Percentiles rank a stretch among this genome's conserved stretches.
These are phyloP conservation scores for Mesocentrotus franciscanus DNA, from an alignment of 53 echinoderm and acorn worm species.

Conservation along the genomic window DNA sequence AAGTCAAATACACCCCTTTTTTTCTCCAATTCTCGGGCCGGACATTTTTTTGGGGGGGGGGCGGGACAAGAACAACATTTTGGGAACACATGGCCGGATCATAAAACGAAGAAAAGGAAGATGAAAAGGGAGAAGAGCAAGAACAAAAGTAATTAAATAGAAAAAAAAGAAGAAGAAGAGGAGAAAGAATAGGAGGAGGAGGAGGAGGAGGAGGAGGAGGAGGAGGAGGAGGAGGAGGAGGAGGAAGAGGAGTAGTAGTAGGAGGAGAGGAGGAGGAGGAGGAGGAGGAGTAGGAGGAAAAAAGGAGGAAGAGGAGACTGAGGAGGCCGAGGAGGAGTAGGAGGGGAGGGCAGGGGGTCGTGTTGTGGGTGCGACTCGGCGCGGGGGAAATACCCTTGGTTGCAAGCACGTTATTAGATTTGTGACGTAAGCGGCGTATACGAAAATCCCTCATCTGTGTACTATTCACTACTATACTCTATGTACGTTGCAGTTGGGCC, in stretches of 20 bases:
- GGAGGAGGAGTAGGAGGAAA: neutral
- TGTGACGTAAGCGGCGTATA: neutral
- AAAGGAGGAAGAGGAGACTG: neutral
- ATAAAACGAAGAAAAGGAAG: neutral
- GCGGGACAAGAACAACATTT: no score
- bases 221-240: neutral
- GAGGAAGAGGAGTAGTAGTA: neutral
- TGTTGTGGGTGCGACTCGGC: neutral
- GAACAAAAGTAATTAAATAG: neutral
- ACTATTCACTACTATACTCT: no score
- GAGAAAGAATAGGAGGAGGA: neutral
- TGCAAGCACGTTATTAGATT: neutral
- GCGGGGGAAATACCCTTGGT: neutral
- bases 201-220: neutral
- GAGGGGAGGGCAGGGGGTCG: no score
- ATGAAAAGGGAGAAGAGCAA: neutral
- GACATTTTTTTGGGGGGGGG: no score
- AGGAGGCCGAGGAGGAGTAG: neutral
- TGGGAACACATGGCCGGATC: no score
- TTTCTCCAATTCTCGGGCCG: no score
- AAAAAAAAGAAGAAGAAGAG: neutral
- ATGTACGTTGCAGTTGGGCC: neutral
- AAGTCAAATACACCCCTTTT: no score
- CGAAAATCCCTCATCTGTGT: neutral
- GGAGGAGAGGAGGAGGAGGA: neutral